Evolutionary conservation across 2,113 vertebrate genomes (phyloP), one percentile per base, ranked within the genome.

Genomic region (Ellobius talpinus): DNA sequence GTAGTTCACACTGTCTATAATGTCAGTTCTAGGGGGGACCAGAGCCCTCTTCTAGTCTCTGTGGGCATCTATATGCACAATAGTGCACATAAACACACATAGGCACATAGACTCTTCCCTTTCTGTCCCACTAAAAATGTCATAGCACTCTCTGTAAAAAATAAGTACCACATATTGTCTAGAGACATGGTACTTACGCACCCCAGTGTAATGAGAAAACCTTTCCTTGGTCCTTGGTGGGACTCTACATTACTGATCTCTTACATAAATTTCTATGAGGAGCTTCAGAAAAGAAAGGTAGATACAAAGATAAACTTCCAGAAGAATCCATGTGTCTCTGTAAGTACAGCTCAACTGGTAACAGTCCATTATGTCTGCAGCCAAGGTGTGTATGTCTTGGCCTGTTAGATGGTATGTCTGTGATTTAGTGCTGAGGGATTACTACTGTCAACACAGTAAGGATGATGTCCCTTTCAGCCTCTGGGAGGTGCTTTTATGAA

Each of bases 321-420:
- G 88, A 76, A 87, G 68, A 65, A 42, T 33, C 63, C n/a, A 1
- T 0, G n/a, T 66, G 74, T 9, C 3, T n/a, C n/a, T n/a, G 9
- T 63, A 26, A 13, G 16, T 9, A 26, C 9, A 2, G 13, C 61
- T 65, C 5, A 1, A 7, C 0, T 19, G 47, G 52, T 36, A 42
- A 52, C 52, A 10, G 58, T 1, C 0, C 19, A 3, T 33, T 26
- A 23, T n/a, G 36, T 77, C 42, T 63, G n/a, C 3, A 52, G 33
- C 45, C n/a, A 36, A 33, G 58, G 14, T 0, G 14, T 0, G 0
- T 1, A 7, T 0, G 47, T 33, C 45, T 58, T 66, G 85, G 16
- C 31, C 50, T 73, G 70, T 0, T 65, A 52, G 50, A 36, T 50
- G n/a, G 52, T 4, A 14, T 21, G 58, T 24, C 81, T 94, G n/a